phyloP scores from a whole-genome alignment of 2,797 vertebrate species.

The Anableps anableps region DNA sequence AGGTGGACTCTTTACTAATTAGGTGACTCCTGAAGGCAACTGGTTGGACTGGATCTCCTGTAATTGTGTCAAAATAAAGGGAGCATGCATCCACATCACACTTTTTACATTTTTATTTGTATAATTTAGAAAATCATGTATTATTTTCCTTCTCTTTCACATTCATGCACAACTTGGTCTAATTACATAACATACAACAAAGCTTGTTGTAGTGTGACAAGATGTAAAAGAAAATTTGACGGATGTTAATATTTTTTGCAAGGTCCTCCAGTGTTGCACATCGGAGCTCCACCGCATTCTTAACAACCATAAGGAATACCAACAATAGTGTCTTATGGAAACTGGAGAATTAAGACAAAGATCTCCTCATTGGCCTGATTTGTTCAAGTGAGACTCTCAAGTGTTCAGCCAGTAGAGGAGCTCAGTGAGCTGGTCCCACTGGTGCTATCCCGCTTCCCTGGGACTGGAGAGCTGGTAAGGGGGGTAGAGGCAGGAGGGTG shows the following conservation, averaged over 20 bases:
- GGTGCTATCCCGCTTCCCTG: conserved; percentile 57
- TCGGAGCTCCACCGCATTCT: background rate
- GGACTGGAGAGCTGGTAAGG: conserved; percentile 39
- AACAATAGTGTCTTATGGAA: conserved; percentile 14
- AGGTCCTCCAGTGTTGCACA: background rate
- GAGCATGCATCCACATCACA: background rate
- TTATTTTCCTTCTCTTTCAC: too few species aligned
- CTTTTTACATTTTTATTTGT: background rate
- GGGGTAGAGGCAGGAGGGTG: conserved; percentile 50
- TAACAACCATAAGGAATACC: conserved; percentile 3
- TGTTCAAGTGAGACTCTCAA: conserved; percentile 44
- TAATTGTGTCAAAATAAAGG: background rate
- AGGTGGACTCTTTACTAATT: background rate
- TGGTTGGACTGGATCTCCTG: background rate
- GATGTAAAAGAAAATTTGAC: background rate
- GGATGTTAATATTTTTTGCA: background rate
- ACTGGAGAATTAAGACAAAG: conserved; percentile 28
- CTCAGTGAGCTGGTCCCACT: conserved; percentile 51
- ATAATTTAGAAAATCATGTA: background rate
- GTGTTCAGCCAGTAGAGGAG: conserved; percentile 53
- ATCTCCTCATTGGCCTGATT: conserved; percentile 48
- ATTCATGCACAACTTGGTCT: too few species aligned
- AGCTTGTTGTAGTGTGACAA: background rate
- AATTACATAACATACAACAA: too few species aligned
- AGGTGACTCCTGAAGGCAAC: background rate